Evolutionary conservation across 2,797 vertebrate genomes (phyloP).

Genomic region (Diceros bicornis): DNA sequence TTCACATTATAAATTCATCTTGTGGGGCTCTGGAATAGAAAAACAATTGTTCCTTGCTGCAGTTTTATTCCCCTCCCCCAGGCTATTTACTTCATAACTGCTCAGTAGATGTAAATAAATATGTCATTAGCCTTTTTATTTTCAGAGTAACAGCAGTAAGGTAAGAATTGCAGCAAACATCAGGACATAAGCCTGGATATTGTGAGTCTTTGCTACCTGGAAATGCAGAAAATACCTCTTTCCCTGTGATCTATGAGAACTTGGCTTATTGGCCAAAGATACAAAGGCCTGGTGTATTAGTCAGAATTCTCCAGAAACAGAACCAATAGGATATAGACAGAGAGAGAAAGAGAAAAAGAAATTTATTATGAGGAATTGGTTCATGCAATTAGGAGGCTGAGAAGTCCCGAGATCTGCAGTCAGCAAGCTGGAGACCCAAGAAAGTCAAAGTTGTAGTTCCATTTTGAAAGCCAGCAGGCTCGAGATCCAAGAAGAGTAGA

Average conservation of each 20-base stretch:
- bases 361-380: background rate
- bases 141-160: conserved; percentile 33
- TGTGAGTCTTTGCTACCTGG: background rate
- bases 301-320: background rate
- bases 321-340: background rate
- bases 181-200: background rate
- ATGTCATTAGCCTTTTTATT: conserved; percentile 50
- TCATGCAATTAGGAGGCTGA: background rate
- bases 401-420: background rate
- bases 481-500: background rate
- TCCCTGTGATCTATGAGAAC: background rate
- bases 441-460: background rate
- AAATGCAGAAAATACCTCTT: conserved; percentile 21
- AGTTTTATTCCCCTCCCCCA: background rate
- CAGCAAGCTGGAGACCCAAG: background rate
- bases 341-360: background rate
- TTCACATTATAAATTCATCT: conserved; percentile 78
- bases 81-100: conserved; percentile 75
- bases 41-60: conserved; percentile 74
- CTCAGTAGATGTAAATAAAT: conserved; percentile 71
- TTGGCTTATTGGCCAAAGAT: background rate
- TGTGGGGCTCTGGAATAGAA: conserved; percentile 46
- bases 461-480: background rate
- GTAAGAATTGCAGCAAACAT: background rate
- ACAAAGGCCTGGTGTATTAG: background rate